phyloP scores from a whole-genome alignment of 2,888 invertebrate genomes.

The Hyppa rectilinea region DNA sequence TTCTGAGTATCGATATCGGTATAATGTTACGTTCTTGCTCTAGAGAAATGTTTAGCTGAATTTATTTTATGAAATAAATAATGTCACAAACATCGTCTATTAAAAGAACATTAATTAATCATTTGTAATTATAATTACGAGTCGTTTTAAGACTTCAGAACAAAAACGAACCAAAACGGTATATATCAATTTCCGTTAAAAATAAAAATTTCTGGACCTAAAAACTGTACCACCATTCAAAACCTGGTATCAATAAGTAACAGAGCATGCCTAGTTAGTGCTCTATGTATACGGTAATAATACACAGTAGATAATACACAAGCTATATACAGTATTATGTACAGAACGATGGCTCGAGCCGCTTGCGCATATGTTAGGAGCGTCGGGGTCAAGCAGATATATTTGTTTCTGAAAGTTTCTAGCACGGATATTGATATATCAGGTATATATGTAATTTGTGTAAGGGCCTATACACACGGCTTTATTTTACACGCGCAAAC shows the following conservation, averaged over 20 bases:
- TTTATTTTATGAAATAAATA: background rate
- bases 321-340: constrained; percentile 62
- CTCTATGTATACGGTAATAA: constrained; percentile 17
- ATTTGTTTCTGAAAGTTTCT: background rate
- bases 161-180: background rate
- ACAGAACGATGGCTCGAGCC: constrained; percentile 73
- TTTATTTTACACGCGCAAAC: background rate
- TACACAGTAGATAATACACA: constrained; percentile 47
- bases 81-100: no score
- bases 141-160: background rate
- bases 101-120: no score
- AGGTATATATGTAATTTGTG: background rate
- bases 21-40: background rate
- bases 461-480: background rate
- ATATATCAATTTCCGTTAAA: no score
- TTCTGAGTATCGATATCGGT: background rate
- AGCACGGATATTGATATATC: background rate
- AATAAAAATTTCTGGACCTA: background rate
- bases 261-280: constrained; percentile 64
- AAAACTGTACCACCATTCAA: constrained; percentile 35
- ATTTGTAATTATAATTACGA: no score
- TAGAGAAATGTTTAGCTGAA: background rate
- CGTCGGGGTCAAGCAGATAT: constrained; percentile 42
- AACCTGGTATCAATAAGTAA: constrained; percentile 13
- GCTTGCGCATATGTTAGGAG: constrained; percentile 58